Evolutionary conservation across 2,888 invertebrate species (phyloP).

Genomic region (Leucophenga montana): DNA sequence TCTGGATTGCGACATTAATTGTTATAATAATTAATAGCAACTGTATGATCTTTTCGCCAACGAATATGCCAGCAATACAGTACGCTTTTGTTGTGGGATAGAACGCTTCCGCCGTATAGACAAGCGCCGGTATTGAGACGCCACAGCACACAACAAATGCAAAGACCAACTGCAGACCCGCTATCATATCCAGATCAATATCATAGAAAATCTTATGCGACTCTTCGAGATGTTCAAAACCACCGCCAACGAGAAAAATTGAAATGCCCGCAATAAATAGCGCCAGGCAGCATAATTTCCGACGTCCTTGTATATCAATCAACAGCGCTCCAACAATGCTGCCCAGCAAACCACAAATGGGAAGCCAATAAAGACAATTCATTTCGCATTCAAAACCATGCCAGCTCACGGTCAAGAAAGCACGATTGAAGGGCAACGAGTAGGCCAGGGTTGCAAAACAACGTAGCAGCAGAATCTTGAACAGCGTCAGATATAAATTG

Average conservation of each 20-base stretch:
- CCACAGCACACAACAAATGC: constrained; percentile 63
- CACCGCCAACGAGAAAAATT: constrained; percentile 66
- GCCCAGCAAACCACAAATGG: constrained; percentile 63
- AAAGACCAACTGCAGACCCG: constrained; percentile 62
- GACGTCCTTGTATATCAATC: constrained; percentile 65
- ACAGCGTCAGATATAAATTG: constrained; percentile 50
- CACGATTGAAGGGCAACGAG: constrained; percentile 66
- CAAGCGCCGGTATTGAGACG: constrained; percentile 60
- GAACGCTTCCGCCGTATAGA: constrained; percentile 69
- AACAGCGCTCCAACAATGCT: constrained; percentile 61
- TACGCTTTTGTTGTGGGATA: constrained; percentile 58
- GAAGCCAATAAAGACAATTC: constrained; percentile 63
- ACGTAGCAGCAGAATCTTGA: constrained; percentile 61
- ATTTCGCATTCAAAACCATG: constrained; percentile 60
- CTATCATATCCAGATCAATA: constrained; percentile 56
- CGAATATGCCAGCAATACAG: constrained; percentile 60
- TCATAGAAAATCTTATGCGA: constrained; percentile 51
- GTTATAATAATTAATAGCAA: constrained; percentile 54
- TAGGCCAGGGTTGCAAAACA: constrained; percentile 59
- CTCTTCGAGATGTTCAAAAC: constrained; percentile 58
- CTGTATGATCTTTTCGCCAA: constrained; percentile 62
- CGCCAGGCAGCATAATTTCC: constrained; percentile 58
- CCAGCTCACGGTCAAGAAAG: constrained; percentile 62
- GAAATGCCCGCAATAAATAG: constrained; percentile 60
- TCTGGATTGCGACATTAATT: constrained; percentile 49